A percentile compares a stretch with the other conserved stretches of the same genome.
phyloP scores from a whole-genome alignment of 1,140 invertebrate genomes.

The Gerris buenoi region DNA sequence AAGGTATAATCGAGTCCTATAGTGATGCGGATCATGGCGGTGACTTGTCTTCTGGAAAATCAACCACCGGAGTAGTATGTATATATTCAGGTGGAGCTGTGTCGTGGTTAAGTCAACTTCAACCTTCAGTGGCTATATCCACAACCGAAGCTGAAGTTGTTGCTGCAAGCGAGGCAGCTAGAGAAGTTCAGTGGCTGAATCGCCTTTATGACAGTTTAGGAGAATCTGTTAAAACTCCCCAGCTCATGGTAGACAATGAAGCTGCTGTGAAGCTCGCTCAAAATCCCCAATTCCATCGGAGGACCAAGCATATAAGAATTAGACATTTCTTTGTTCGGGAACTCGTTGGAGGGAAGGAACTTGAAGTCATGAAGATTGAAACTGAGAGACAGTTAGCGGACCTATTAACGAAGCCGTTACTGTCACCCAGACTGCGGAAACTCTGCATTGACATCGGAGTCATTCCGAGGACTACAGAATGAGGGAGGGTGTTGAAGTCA shows the following conservation, averaged over 20 bases:
- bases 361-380: conserved; percentile 11
- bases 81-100: conserved; percentile 15
- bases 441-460: neutral
- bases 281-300: conserved; percentile 29
- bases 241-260: conserved; percentile 26
- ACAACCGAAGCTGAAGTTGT: conserved; percentile 34
- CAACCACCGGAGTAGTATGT: conserved; percentile 19
- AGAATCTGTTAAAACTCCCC: neutral
- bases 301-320: conserved; percentile 30
- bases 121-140: conserved; percentile 20
- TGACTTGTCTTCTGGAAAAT: conserved; percentile 22
- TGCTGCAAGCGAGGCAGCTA: conserved; percentile 29
- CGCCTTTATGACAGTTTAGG: neutral
- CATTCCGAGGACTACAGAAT: neutral
- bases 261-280: conserved; percentile 24
- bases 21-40: conserved; percentile 28
- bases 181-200: conserved; percentile 28
- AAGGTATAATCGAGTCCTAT: conserved; percentile 2
- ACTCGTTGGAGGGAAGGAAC: conserved; percentile 20
- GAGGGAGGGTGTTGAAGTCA: neutral
- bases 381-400: conserved; percentile 45
- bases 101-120: conserved; percentile 26
- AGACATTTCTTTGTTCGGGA: conserved; percentile 28
- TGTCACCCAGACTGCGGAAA: neutral
- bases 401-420: neutral